Percentiles rank a stretch among this genome's conserved stretches.
These are phyloP conservation scores for Spongilla lacustris DNA, from an alignment of 37 sponge, comb jelly and placozoan genomes.

Conservation along the genomic window DNA sequence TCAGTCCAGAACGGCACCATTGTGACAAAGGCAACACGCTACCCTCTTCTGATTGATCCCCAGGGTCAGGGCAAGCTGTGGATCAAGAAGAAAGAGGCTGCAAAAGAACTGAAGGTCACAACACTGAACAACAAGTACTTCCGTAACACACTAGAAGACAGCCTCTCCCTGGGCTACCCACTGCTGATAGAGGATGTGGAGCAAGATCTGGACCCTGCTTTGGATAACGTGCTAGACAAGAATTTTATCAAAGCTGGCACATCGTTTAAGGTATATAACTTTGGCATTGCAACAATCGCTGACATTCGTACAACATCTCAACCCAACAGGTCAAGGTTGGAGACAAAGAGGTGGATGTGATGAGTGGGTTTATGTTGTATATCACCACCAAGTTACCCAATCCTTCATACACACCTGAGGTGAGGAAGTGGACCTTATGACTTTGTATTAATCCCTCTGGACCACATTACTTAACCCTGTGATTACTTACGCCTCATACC, in stretches of 20 bases:
- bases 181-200: constrained; percentile 98
- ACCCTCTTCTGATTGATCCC: constrained; percentile 98
- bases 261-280: constrained; percentile 86
- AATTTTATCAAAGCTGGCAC: constrained; percentile 98
- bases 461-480: no score
- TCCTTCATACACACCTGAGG: constrained; percentile 98
- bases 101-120: constrained; percentile 69
- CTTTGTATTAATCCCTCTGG: no score
- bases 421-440: neutral
- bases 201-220: constrained; percentile 96
- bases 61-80: constrained; percentile 98
- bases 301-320: neutral
- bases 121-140: constrained; percentile 98
- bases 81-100: constrained; percentile 93
- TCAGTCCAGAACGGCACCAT: constrained; percentile 99
- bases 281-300: neutral
- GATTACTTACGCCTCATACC: no score
- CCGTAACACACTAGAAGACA: constrained; percentile 93
- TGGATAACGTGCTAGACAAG: constrained; percentile 99
- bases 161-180: constrained; percentile 92
- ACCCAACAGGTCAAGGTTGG: constrained; percentile 93
- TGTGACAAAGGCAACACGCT: constrained; percentile 97
- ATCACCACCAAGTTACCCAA: constrained; percentile 99
- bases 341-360: constrained; percentile 99
- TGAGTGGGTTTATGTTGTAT: constrained; percentile 97